Evolutionary conservation across 2,797 vertebrate species (phyloP).

Genomic region (Molothrus aeneus): DNA sequence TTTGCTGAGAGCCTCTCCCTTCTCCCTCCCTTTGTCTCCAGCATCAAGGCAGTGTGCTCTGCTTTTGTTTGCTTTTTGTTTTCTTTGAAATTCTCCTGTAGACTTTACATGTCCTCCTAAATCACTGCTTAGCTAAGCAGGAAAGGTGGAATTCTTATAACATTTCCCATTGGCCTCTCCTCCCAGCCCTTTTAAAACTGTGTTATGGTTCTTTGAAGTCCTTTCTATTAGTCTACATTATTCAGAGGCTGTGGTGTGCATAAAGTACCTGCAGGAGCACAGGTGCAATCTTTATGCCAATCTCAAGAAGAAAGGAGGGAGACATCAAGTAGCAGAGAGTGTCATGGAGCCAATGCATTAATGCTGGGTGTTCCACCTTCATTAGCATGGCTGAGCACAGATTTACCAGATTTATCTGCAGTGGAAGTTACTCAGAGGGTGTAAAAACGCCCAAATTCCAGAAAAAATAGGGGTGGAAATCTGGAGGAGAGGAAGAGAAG

Average conservation of each 20-base stretch:
- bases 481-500: too few relatives aligned
- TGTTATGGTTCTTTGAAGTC: slow-evolving; percentile 62
- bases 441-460: not conserved
- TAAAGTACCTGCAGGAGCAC: slow-evolving; percentile 37
- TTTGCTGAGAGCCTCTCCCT: slow-evolving; percentile 37
- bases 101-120: slow-evolving; percentile 40
- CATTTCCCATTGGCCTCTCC: slow-evolving; percentile 43
- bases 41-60: not conserved
- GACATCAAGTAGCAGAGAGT: slow-evolving; percentile 28
- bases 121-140: slow-evolving; percentile 63
- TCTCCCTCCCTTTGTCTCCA: slow-evolving; percentile 21
- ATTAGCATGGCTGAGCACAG: not conserved
- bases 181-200: slow-evolving; percentile 39
- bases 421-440: not conserved
- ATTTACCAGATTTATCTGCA: not conserved
- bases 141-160: slow-evolving; percentile 47
- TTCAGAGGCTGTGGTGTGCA: slow-evolving; percentile 63
- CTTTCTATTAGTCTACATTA: slow-evolving; percentile 50
- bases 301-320: slow-evolving; percentile 47
- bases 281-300: slow-evolving; percentile 62
- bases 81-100: slow-evolving; percentile 33
- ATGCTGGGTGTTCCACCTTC: not conserved
- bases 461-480: not conserved
- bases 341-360: not conserved
- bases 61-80: slow-evolving; percentile 50